A percentile compares a stretch with the other conserved stretches of the same genome.
These are phyloP conservation scores for Drosophila punjabiensis DNA, from an alignment of 1,140 invertebrate genomes.

Conservation along the genomic window DNA sequence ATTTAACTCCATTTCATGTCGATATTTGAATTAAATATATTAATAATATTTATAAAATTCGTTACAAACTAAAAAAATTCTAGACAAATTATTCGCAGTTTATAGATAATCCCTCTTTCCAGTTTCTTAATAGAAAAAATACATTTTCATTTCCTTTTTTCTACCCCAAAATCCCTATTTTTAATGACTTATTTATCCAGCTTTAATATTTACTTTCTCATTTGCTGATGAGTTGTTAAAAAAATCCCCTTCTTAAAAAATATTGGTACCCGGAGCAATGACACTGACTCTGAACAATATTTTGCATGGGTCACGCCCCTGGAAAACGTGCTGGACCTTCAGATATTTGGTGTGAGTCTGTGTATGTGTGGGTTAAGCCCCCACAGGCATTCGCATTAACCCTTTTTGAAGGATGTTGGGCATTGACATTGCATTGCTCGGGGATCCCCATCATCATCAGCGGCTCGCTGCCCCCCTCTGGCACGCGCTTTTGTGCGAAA, in stretches of 20 bases:
- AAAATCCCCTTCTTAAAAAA: background rate
- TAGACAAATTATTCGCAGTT: too few species aligned
- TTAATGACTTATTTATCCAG: background rate
- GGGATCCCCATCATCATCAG: slow-evolving; percentile 3
- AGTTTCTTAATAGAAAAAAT: background rate
- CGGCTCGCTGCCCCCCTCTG: slow-evolving; percentile 22
- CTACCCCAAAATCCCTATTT: background rate
- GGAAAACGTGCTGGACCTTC: slow-evolving; percentile 63
- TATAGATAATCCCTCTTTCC: too few species aligned
- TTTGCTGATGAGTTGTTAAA: slow-evolving; percentile 1
- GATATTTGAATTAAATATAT: too few species aligned
- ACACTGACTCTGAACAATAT: slow-evolving; percentile 51
- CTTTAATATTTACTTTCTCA: slow-evolving; percentile 17
- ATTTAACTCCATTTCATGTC: too few species aligned
- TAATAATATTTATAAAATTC: too few species aligned
- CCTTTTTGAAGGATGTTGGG: slow-evolving; percentile 55
- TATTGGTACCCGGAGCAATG: slow-evolving; percentile 43
- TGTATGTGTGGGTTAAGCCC: slow-evolving; percentile 14
- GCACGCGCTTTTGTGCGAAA: slow-evolving; percentile 81
- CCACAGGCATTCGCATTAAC: slow-evolving; percentile 35
- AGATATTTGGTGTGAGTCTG: slow-evolving; percentile 45
- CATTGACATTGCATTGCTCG: slow-evolving; percentile 60
- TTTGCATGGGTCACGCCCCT: slow-evolving; percentile 63
- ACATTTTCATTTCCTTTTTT: background rate
- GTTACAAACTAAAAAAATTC: too few species aligned